phyloP scores from a whole-genome alignment of 2,888 invertebrate genomes.

The Acrocyrtus sp. region DNA sequence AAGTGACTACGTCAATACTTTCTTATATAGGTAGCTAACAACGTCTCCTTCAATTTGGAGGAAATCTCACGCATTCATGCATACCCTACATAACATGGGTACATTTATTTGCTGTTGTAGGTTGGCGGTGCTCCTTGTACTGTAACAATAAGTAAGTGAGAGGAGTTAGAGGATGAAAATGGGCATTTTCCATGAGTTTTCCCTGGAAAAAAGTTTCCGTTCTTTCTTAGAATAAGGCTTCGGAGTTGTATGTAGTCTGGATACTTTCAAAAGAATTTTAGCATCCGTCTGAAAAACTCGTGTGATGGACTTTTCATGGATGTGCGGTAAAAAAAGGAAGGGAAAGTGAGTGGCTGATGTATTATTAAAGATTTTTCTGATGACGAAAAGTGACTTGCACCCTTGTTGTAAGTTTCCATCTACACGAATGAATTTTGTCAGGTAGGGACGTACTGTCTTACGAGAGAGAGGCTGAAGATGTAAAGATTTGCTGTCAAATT shows the following conservation, averaged over 20 bases:
- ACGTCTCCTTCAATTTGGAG: conserved; percentile 38
- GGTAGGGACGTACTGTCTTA: too few species aligned
- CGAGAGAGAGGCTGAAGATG: too few species aligned
- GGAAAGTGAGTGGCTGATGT: too few species aligned
- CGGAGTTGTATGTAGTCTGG: not conserved
- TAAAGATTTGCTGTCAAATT: too few species aligned
- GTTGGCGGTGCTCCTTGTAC: conserved; percentile 41
- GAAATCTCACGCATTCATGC: conserved; percentile 46
- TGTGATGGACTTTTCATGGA: not conserved
- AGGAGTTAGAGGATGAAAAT: conserved; percentile 58
- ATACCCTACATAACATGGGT: conserved; percentile 39
- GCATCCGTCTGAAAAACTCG: not conserved
- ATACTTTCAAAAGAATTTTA: not conserved
- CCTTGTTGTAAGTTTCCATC: conserved; percentile 30
- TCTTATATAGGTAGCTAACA: not conserved
- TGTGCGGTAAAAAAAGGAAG: not conserved
- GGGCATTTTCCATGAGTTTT: conserved; percentile 45
- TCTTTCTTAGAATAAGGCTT: conserved; percentile 3
- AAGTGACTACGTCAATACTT: not conserved
- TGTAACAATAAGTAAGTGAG: conserved; percentile 50
- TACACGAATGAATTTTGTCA: conserved; percentile 16
- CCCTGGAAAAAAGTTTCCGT: conserved; percentile 22
- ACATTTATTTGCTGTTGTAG: conserved; percentile 49
- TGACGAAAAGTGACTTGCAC: too few species aligned
- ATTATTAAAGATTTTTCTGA: too few species aligned